These are phyloP conservation scores for Drosophila bocqueti DNA, from an alignment of 1,140 invertebrate species.

Conservation along the genomic window DNA sequence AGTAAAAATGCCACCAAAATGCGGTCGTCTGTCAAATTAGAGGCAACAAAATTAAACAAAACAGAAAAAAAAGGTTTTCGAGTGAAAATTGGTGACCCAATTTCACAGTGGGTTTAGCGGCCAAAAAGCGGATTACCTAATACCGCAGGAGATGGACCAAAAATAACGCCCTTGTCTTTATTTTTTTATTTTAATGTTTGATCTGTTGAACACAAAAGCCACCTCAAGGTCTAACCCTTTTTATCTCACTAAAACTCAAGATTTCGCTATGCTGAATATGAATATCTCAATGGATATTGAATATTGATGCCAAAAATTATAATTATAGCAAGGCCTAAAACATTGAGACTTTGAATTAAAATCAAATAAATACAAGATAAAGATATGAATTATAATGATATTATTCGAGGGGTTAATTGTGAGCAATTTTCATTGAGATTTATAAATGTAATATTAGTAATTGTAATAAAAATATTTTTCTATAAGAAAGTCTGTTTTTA, in stretches of 20 bases:
- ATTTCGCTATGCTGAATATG: constrained; percentile 7
- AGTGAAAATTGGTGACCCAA: constrained; percentile 63
- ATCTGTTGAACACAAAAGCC: neutral
- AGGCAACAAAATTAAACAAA: constrained; percentile 30
- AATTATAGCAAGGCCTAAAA: constrained; percentile 24
- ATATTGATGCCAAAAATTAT: constrained; percentile 25
- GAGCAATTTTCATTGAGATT: too few species aligned
- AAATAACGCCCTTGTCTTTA: constrained; percentile 21
- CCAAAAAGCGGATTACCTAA: constrained; percentile 44
- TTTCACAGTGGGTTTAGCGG: constrained; percentile 30
- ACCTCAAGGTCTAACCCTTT: constrained; percentile 35
- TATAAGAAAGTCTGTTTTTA: neutral
- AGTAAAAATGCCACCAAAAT: constrained; percentile 66
- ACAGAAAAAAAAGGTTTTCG: constrained; percentile 26
- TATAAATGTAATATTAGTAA: too few species aligned
- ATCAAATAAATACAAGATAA: constrained; percentile 1
- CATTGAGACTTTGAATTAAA: constrained; percentile 17
- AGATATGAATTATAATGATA: neutral
- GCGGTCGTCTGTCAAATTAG: constrained; percentile 73
- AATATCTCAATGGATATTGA: constrained; percentile 10
- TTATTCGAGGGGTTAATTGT: neutral
- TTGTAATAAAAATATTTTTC: neutral
- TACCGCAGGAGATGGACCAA: constrained; percentile 14
- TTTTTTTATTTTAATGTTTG: neutral
- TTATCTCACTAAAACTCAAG: constrained; percentile 3